Evolutionary conservation across 2,888 invertebrate species (phyloP).

Genomic region (Himalopsyche japonica): DNA sequence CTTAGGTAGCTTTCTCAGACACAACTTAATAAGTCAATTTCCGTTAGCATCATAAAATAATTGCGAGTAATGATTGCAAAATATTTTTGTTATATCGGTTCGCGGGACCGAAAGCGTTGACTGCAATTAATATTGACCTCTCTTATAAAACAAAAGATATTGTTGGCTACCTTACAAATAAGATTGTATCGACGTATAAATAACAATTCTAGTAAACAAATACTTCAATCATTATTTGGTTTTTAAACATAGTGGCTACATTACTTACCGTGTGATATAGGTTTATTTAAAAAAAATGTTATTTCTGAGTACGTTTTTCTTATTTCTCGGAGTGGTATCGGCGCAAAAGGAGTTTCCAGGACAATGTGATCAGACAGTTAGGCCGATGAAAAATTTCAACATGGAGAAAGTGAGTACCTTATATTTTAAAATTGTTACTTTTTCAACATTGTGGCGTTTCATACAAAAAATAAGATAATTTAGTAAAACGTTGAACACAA

Average conservation of each 20-base stretch:
- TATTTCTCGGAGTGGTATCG: slow-evolving; percentile 46
- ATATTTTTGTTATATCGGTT: too few relatives aligned
- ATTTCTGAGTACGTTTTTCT: slow-evolving; percentile 45
- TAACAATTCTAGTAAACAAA: background rate
- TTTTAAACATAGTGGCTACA: background rate
- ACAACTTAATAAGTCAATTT: too few relatives aligned
- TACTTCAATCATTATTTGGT: background rate
- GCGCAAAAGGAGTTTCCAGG: background rate
- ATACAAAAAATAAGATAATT: too few relatives aligned
- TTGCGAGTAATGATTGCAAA: too few relatives aligned
- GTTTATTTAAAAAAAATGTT: slow-evolving; percentile 44
- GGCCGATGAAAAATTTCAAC: background rate
- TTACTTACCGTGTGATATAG: background rate
- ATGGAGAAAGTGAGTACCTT: background rate
- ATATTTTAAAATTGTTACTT: too few relatives aligned
- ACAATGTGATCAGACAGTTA: background rate
- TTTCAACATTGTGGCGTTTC: too few relatives aligned
- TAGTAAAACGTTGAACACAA: too few relatives aligned
- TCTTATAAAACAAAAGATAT: slow-evolving; percentile 45
- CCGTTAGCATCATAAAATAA: too few relatives aligned
- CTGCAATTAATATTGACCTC: slow-evolving; percentile 43
- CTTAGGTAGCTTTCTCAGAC: too few relatives aligned
- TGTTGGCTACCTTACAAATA: slow-evolving; percentile 44
- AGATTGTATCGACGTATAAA: background rate
- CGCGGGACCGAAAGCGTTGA: too few relatives aligned